These are phyloP conservation scores for Drosophila insularis DNA, from an alignment of 1,140 invertebrate species.

Conservation along the genomic window DNA sequence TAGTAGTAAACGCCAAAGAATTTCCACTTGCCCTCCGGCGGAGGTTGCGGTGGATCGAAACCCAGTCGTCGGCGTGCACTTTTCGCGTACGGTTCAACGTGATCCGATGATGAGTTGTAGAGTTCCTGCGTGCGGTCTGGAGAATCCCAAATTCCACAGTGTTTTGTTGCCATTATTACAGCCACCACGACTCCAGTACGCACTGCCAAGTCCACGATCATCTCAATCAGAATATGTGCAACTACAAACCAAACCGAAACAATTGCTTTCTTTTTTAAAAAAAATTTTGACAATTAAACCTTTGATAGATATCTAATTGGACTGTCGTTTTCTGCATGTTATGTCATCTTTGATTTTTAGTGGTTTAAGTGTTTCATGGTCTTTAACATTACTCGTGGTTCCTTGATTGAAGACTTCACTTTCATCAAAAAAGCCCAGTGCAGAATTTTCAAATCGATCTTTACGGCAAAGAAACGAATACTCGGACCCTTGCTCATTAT, in stretches of 20 bases:
- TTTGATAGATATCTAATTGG: conserved; percentile 16
- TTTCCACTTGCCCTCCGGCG: conserved; percentile 43
- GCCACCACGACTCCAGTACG: conserved; percentile 51
- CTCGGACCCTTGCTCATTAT: not conserved
- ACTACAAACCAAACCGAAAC: conserved; percentile 7
- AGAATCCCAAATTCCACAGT: conserved; percentile 51
- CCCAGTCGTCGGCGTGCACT: conserved; percentile 33
- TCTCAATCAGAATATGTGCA: conserved; percentile 4
- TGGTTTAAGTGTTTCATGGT: conserved; percentile 6
- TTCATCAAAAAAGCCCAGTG: conserved; percentile 9
- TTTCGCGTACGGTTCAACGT: conserved; percentile 30
- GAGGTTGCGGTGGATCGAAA: conserved; percentile 43
- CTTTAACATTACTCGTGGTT: not conserved
- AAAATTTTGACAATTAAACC: conserved; percentile 28
- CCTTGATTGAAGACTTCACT: not conserved
- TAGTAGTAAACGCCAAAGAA: conserved; percentile 57
- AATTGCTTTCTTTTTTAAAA: not conserved
- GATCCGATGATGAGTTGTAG: conserved; percentile 16
- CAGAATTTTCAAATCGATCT: not conserved
- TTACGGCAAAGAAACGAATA: not conserved
- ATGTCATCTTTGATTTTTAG: conserved; percentile 66
- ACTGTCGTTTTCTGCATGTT: conserved; percentile 51
- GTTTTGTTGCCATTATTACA: conserved; percentile 42
- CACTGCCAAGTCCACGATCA: conserved; percentile 51
- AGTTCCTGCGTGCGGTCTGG: conserved; percentile 36